A percentile compares a stretch with the other conserved stretches of the same genome.
These are phyloP conservation scores for Caenorhabditis virilis DNA, from an alignment of 2,888 invertebrate genomes.

Conservation along the genomic window DNA sequence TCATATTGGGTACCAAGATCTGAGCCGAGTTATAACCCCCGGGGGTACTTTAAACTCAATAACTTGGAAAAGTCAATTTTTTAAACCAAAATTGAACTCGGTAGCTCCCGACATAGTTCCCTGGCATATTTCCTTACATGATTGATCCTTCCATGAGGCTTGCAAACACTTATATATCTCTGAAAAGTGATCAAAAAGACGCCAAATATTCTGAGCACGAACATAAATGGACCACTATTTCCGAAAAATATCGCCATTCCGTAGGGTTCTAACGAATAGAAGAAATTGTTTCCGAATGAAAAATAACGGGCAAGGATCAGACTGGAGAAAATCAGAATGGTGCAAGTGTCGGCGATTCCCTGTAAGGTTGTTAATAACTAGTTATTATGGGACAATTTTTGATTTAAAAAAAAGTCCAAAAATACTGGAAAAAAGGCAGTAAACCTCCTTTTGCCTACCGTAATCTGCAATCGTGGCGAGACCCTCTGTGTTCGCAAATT, in stretches of 20 bases:
- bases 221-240: slow-evolving; percentile 14
- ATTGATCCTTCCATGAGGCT: not conserved
- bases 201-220: slow-evolving; percentile 15
- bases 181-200: slow-evolving; percentile 3
- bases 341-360: not conserved
- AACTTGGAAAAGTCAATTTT: no score
- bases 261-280: not conserved
- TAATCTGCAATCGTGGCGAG: no score
- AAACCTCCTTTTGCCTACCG: not conserved
- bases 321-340: not conserved
- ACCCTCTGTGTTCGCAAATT: not conserved
- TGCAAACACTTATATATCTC: not conserved
- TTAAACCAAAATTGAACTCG: no score
- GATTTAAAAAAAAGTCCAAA: no score
- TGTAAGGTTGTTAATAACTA: not conserved
- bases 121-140: not conserved
- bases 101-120: no score
- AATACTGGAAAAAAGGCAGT: no score
- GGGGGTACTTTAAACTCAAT: no score
- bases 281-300: not conserved
- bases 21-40: no score
- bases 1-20: no score
- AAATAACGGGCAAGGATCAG: not conserved
- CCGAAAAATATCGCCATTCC: not conserved
- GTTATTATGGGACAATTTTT: no score